Base-by-base conservation (phyloP, 2,888 invertebrate species). In the Spisula solida region DNA sequence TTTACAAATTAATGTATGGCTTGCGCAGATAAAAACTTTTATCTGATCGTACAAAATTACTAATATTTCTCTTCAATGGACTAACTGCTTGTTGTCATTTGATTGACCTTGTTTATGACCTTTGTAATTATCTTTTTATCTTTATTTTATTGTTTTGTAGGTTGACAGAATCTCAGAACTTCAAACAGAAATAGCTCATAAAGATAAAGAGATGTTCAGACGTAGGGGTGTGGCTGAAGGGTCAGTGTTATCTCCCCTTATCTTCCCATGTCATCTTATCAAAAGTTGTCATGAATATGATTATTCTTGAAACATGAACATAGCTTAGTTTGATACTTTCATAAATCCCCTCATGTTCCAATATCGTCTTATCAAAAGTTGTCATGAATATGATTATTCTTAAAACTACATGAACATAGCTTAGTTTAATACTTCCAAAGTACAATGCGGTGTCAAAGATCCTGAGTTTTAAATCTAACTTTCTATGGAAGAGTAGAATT, bases 171-270 rank as follows among this genome's bases (percentile, higher is more conserved):
- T 95, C 55, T 80, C 82, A 47, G 90, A 94, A 34, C 83, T 95
- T 66, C 95, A 95, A 84, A 93, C 95, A n/a, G 92, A 94, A 60
- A 78, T 95, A 18, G 34, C 89, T 6, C 60, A 86, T 31, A 91
- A 91, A 48, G 91, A 89, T 75, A 92, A 90, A 75, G 92, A 92
- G 66, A 92, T 92, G 90, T 60, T 92, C n/a, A 66, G 88, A 25
- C 75, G 90, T 41, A 81, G 92, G 82, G 92, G 92, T 16, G 92
- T 92, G 8, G 92, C 92, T 34, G 92, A 92, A 81, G 92, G 92
- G 92, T 92, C 60, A 48, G 88, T 90, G 31, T 10, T 25, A 66
- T 8, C 0, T 25, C 0, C 20, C n/a, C 25, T 10, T 66, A 4
- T 66, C 10, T 66, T 51, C 6, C 14, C 14, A 41, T 41, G 41